phyloP scores from a whole-genome alignment of 37 sponge, comb jelly and placozoan genomes.

The Ephydatia muelleri region DNA sequence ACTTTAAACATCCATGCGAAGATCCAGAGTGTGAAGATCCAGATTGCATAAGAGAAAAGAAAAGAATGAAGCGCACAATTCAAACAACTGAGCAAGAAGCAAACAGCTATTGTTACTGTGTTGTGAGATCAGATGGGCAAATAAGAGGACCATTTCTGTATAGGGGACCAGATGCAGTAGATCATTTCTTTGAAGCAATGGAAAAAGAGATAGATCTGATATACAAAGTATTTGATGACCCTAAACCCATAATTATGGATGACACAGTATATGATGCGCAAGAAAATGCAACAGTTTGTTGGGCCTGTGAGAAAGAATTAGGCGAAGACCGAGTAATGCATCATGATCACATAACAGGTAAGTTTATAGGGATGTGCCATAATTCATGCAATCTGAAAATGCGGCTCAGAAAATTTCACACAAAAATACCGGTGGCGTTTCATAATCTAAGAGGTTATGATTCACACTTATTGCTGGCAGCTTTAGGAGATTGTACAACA shows the following conservation, averaged over 20 bases:
- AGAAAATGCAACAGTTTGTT: no score
- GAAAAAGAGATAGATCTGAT: neutral
- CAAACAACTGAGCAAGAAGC: neutral
- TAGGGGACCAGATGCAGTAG: neutral
- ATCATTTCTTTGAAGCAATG: neutral
- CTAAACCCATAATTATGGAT: neutral
- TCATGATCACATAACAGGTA: neutral
- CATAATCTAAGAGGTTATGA: neutral
- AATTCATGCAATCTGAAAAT: neutral
- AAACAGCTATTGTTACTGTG: neutral
- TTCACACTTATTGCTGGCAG: neutral
- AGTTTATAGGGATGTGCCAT: neutral
- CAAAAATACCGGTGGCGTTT: neutral
- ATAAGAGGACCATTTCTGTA: neutral
- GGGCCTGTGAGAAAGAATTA: neutral
- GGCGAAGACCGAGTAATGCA: neutral
- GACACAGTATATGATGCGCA: no score
- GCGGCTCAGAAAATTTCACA: no score
- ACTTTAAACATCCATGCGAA: no score
- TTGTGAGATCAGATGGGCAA: neutral
- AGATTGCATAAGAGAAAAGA: neutral
- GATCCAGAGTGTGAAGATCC: no score
- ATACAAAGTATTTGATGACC: neutral
- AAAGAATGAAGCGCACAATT: neutral
- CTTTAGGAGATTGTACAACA: neutral